These are phyloP conservation scores for Nephrotoma flavescens DNA, from an alignment of 2,888 invertebrate species.

Conservation along the genomic window DNA sequence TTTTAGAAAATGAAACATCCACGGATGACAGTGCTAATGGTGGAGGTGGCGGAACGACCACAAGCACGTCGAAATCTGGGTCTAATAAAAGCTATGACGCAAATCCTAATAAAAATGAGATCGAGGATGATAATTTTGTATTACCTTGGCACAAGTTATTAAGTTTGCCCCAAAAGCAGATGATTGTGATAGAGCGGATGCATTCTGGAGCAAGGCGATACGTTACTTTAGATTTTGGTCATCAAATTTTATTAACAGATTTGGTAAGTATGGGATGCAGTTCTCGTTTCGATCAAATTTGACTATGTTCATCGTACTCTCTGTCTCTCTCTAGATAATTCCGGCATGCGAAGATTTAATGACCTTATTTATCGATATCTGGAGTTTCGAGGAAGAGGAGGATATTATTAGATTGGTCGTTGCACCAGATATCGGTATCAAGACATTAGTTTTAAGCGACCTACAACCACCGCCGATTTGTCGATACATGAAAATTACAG, in stretches of 20 bases:
- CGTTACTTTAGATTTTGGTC: constrained; percentile 84
- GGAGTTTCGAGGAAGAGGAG: constrained; percentile 73
- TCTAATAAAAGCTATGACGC: background rate
- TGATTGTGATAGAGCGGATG: constrained; percentile 82
- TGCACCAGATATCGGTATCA: constrained; percentile 73
- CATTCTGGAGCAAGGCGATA: constrained; percentile 86
- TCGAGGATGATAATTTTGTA: constrained; percentile 18
- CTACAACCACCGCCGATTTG: constrained; percentile 83
- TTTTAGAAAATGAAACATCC: background rate
- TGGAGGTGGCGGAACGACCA: background rate
- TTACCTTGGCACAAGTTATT: constrained; percentile 66
- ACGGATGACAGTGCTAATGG: background rate
- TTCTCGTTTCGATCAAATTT: background rate
- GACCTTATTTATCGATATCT: constrained; percentile 77
- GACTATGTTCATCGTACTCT: background rate
- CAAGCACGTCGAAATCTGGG: background rate
- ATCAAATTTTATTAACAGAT: constrained; percentile 73
- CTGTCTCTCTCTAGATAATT: constrained; percentile 36
- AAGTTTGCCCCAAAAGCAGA: constrained; percentile 67
- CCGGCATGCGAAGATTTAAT: constrained; percentile 70
- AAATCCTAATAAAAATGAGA: background rate
- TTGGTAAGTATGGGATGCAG: constrained; percentile 33
- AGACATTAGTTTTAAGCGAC: constrained; percentile 74
- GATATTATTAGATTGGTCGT: constrained; percentile 74
- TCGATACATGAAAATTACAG: constrained; percentile 81